phyloP scores from a whole-genome alignment of 2,113 vertebrate species.

The Aythya baeri region DNA sequence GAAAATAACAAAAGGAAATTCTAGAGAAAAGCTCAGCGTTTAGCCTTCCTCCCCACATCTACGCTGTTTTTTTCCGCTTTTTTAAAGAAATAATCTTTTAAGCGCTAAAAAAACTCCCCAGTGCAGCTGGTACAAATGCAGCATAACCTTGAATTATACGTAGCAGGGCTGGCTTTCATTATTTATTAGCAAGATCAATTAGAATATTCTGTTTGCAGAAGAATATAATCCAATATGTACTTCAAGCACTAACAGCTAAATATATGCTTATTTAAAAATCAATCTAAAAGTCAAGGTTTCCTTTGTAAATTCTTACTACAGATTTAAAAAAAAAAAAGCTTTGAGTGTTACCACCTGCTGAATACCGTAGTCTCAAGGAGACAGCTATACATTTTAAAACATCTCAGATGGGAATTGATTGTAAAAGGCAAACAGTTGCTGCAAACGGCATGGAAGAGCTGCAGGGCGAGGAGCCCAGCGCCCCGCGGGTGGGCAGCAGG shows the following conservation, averaged over 20 bases:
- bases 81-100: conserved; percentile 27
- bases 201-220: conserved; percentile 72
- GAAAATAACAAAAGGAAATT: conserved; percentile 35
- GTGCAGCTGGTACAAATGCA: conserved; percentile 10
- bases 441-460: not conserved
- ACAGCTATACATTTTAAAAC: not conserved
- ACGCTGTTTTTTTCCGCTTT: not conserved
- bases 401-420: not conserved
- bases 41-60: not conserved
- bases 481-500: no score
- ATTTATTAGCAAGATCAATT: conserved; percentile 80
- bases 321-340: conserved; percentile 2
- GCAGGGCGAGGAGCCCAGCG: not conserved
- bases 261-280: conserved; percentile 82
- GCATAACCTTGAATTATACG: conserved; percentile 76
- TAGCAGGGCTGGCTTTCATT: conserved; percentile 55
- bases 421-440: not conserved
- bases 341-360: conserved; percentile 31
- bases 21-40: conserved; percentile 11
- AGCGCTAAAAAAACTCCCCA: conserved; percentile 9
- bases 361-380: conserved; percentile 6
- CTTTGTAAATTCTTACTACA: conserved; percentile 63
- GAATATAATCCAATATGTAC: conserved; percentile 64
- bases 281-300: conserved; percentile 73
- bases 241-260: conserved; percentile 78